Percentiles rank a stretch among this genome's conserved stretches.
These are phyloP conservation scores for Leptothorax acervorum DNA, from an alignment of 2,888 invertebrate species.

Conservation along the genomic window DNA sequence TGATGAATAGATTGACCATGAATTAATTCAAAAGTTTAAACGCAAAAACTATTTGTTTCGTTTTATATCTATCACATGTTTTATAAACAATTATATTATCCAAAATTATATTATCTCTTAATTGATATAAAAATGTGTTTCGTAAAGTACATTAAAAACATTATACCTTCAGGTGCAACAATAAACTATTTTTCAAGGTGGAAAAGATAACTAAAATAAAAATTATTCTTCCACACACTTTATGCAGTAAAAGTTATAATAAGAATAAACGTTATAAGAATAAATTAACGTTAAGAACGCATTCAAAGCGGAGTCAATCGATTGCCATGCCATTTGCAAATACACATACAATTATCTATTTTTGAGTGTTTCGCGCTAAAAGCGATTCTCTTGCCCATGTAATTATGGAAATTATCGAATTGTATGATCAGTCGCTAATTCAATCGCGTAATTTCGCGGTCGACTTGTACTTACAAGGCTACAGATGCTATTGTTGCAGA, in stretches of 20 bases:
- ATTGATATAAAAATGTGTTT: background rate
- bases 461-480: slow-evolving; percentile 53
- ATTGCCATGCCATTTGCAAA: slow-evolving; percentile 10
- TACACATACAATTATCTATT: background rate
- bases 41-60: background rate
- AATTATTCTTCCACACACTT: background rate
- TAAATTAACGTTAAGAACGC: slow-evolving; percentile 16
- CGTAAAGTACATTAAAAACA: background rate
- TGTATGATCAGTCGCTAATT: slow-evolving; percentile 70
- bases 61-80: background rate
- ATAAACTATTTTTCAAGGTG: background rate
- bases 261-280: background rate
- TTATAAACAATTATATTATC: background rate
- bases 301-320: background rate
- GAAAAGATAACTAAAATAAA: background rate
- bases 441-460: slow-evolving; percentile 72
- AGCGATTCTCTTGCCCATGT: background rate
- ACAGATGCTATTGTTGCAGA: slow-evolving; percentile 61
- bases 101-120: background rate
- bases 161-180: background rate
- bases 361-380: slow-evolving; percentile 1
- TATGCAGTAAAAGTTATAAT: background rate
- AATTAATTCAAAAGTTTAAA: background rate
- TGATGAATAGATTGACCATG: background rate
- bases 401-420: slow-evolving; percentile 67